Evolutionary conservation across 2,888 invertebrate genomes (phyloP).

Genomic region (Prosapia bicincta): DNA sequence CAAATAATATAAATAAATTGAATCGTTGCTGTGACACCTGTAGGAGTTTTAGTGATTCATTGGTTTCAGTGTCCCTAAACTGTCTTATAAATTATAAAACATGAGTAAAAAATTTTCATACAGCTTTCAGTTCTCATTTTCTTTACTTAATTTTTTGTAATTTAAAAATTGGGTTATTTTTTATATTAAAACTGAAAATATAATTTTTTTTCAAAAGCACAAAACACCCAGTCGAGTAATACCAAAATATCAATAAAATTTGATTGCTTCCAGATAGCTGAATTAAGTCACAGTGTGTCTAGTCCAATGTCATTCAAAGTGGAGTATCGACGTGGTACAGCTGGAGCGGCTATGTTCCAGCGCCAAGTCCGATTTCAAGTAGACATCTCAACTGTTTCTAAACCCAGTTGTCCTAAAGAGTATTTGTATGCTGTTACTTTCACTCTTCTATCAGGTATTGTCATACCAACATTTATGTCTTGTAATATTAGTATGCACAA

Average conservation of each 20-base stretch:
- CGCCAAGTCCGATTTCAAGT: conserved; percentile 95
- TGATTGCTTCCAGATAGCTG: conserved; percentile 74
- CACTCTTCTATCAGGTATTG: conserved; percentile 82
- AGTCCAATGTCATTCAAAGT: conserved; percentile 98
- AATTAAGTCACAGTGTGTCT: conserved; percentile 95
- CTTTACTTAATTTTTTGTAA: no score
- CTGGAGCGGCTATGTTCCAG: conserved; percentile 95
- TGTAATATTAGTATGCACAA: neutral
- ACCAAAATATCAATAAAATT: neutral
- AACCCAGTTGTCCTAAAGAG: conserved; percentile 65
- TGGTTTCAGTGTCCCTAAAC: conserved; percentile 19
- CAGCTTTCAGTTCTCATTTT: no score
- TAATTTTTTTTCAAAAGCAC: no score
- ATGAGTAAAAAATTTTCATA: no score
- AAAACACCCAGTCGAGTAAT: neutral
- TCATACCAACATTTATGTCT: conserved; percentile 16
- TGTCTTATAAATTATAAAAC: no score
- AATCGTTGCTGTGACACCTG: conserved; percentile 20
- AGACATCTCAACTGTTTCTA: conserved; percentile 79
- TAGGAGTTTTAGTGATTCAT: conserved; percentile 13
- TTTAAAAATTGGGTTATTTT: no score
- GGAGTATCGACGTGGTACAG: conserved; percentile 92
- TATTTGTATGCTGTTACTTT: conserved; percentile 91
- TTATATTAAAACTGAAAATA: no score
- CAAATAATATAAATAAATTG: no score